Evolutionary conservation across 2,797 vertebrate species (phyloP).

Genomic region (Pogoniulus pusillus): DNA sequence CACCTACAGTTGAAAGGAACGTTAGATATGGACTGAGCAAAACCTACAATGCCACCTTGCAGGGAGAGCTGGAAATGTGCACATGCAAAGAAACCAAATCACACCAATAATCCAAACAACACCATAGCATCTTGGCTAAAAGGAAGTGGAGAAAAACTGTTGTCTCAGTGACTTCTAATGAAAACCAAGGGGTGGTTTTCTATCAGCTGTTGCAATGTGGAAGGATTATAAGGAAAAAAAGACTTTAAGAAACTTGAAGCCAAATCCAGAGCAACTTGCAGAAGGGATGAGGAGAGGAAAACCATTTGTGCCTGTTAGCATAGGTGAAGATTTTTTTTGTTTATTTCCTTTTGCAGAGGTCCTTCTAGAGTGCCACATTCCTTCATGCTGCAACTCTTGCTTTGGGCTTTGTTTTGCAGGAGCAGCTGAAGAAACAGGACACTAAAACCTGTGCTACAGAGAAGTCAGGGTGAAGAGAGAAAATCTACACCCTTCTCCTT

Average conservation of each 20-base stretch:
- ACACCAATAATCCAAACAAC: background rate
- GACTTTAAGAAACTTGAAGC: background rate
- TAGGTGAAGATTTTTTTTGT: background rate
- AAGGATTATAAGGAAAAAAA: background rate
- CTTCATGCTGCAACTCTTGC: background rate
- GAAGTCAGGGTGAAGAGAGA: background rate
- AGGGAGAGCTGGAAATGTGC: slow-evolving; percentile 8
- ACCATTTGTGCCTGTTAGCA: background rate
- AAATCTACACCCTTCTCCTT: background rate
- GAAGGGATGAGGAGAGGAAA: background rate
- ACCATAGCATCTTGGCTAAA: background rate
- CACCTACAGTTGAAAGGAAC: slow-evolving; percentile 48
- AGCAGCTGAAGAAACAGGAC: slow-evolving; percentile 1
- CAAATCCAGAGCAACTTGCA: background rate
- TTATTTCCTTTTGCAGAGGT: background rate
- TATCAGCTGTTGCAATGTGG: background rate
- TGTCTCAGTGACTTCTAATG: background rate
- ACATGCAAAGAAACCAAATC: background rate
- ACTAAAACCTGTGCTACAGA: background rate
- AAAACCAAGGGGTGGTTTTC: background rate
- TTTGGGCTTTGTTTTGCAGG: background rate
- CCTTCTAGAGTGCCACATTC: background rate
- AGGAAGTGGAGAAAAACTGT: background rate
- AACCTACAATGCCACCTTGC: slow-evolving; percentile 24
- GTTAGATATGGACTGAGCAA: slow-evolving; percentile 17